Base-by-base conservation (phyloP, 2,888 invertebrate species). In the Dolomedes plantarius region DNA sequence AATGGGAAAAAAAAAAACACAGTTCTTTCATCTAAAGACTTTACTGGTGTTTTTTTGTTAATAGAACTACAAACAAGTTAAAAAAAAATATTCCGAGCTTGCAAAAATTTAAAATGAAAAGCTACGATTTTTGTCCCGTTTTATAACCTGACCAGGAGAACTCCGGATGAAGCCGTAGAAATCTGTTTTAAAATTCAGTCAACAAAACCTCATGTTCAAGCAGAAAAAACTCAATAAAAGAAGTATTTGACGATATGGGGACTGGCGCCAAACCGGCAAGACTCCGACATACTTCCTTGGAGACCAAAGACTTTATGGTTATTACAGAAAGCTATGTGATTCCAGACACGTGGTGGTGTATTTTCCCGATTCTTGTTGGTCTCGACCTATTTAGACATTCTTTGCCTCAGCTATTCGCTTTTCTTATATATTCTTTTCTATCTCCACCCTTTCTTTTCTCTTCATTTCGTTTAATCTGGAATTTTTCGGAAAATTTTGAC, bases 101-200 rank as follows among this genome's bases (percentile, higher is more conserved):
- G 56, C 56, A 23, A 56, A 46, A 56, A 56, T 56, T 56, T 56
- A 16, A 56, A 56, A 56, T 56, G 56, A 23, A 56, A 56, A 56
- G 2, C 19, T 1, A 11, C 56, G 56, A 16, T 46, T 56, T 56
- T 3, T 56, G 56, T 23, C 56, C 23, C 5, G 1, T 11, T 23
- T 23, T 56, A 56, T 23, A 56, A 56, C 23, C 56, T 56, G 11
- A 56, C 56, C 23, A 1, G 11, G 1, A 56, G 56, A 56, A 23
- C 13, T 6, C 75, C 71, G 68, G 74, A 36, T 41, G 31, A 56
- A 41, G 69, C 71, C 27, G 32, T 19, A 69, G 75, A 75, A 82
- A 82, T 71, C 82, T 73, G 82, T 82, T 82, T 82, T 82, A 75
- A 82, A 75, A 82, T 82, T 82, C 82, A 82, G 82, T 82, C 82